A percentile compares a stretch with the other conserved stretches of the same genome.
Evolutionary conservation across 2,888 invertebrate species (phyloP).

Genomic region (Sturmia bella): DNA sequence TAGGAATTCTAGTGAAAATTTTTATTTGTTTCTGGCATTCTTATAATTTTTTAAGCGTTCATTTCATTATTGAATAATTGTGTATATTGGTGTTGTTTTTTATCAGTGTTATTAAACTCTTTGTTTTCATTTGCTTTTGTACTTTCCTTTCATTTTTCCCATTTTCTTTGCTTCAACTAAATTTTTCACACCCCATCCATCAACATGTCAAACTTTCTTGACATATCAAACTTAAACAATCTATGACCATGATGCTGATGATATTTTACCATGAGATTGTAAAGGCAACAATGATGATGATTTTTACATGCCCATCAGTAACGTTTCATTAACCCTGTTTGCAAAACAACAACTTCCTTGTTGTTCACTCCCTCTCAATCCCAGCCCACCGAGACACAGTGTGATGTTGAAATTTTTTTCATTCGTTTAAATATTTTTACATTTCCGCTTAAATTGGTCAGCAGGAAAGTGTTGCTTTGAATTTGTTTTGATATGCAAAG

Average conservation of each 20-base stretch:
- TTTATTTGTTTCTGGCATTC: no score
- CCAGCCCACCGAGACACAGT: neutral
- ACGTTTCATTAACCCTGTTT: slow-evolving; percentile 78
- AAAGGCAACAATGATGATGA: slow-evolving; percentile 39
- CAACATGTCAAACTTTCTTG: slow-evolving; percentile 77
- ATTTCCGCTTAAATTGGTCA: slow-evolving; percentile 63
- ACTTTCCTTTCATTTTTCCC: slow-evolving; percentile 37
- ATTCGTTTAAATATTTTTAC: slow-evolving; percentile 49
- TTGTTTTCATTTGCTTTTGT: slow-evolving; percentile 25
- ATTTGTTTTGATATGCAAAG: slow-evolving; percentile 4
- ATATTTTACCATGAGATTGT: slow-evolving; percentile 26
- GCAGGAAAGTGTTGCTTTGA: neutral
- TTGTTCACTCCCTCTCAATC: slow-evolving; percentile 5
- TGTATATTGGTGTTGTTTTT: no score
- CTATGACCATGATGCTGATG: slow-evolving; percentile 46
- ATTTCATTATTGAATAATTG: no score
- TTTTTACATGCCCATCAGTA: slow-evolving; percentile 75
- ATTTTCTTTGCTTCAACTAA: slow-evolving; percentile 47
- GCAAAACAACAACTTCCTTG: slow-evolving; percentile 52
- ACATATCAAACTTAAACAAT: slow-evolving; percentile 76
- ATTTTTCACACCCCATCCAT: slow-evolving; percentile 75
- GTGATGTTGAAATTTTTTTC: no score
- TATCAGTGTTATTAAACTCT: slow-evolving; percentile 19
- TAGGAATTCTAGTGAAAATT: no score
- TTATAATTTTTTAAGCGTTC: no score